These are phyloP conservation scores for Orthonevra nobilis DNA, from an alignment of 2,888 invertebrate species.

Conservation along the genomic window DNA sequence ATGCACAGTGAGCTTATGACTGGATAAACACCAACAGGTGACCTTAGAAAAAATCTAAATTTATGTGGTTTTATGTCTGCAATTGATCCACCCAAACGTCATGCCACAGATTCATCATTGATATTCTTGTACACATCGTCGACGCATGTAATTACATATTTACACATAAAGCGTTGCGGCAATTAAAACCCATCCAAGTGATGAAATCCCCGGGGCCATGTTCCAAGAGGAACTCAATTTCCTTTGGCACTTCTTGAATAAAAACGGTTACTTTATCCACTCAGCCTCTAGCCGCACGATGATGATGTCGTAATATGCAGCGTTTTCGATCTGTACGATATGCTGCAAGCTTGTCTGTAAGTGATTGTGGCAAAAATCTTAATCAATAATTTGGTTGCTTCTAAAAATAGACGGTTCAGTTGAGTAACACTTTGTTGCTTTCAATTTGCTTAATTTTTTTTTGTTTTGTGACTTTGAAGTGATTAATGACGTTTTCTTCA, in stretches of 20 bases:
- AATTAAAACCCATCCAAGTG: constrained; percentile 35
- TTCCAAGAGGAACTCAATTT: neutral
- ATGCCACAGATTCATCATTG: constrained; percentile 13
- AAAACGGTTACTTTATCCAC: too few relatives aligned
- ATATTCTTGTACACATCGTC: too few relatives aligned
- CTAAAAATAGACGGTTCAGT: constrained; percentile 40
- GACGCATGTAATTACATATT: constrained; percentile 30
- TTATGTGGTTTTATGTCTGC: too few relatives aligned
- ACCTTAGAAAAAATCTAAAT: too few relatives aligned
- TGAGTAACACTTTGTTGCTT: too few relatives aligned
- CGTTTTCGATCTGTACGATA: constrained; percentile 15
- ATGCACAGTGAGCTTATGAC: neutral
- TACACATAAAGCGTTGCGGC: neutral
- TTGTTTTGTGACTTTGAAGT: too few relatives aligned
- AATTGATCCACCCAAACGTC: neutral
- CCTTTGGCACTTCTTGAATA: too few relatives aligned
- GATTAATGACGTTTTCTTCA: constrained; percentile 14
- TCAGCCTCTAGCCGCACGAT: constrained; percentile 2
- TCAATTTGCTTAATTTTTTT: too few relatives aligned
- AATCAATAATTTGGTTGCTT: constrained; percentile 57
- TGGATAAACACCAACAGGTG: neutral
- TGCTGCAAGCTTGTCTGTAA: constrained; percentile 19
- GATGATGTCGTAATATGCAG: constrained; percentile 55
- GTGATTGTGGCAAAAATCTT: constrained; percentile 20
- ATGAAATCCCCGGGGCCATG: constrained; percentile 6